Percentiles rank a stretch among this genome's conserved stretches.
Evolutionary conservation across 2,113 vertebrate genomes (phyloP).

Genomic region (Mugil cephalus): DNA sequence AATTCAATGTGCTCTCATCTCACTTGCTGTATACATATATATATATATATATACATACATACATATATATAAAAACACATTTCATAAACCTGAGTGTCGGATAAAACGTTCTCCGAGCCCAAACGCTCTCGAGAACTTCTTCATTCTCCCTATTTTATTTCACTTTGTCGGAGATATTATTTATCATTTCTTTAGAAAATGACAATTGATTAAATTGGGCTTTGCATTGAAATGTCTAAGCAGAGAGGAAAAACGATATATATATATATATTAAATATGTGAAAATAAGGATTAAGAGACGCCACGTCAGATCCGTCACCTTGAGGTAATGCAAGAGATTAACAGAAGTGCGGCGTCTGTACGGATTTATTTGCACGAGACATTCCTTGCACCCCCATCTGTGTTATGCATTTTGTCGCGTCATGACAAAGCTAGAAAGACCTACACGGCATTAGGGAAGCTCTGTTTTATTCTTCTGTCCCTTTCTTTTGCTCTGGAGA

Average conservation of each 20-base stretch:
- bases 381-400: constrained; percentile 60
- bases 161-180: constrained; percentile 42
- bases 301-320: constrained; percentile 69
- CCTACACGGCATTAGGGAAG: constrained; percentile 49
- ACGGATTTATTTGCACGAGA: constrained; percentile 56
- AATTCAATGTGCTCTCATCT: constrained; percentile 60
- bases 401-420: constrained; percentile 52
- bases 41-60: too few relatives aligned
- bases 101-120: constrained; percentile 71
- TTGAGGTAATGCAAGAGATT: constrained; percentile 69
- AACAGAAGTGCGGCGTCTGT: constrained; percentile 52
- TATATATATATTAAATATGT: constrained; percentile 33
- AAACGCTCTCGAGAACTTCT: constrained; percentile 59
- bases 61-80: too few relatives aligned
- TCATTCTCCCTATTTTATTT: constrained; percentile 27
- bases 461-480: constrained; percentile 43
- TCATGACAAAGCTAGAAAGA: constrained; percentile 41
- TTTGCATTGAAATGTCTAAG: constrained; percentile 63
- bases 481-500: constrained; percentile 12
- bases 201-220: constrained; percentile 54
- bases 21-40: constrained; percentile 59
- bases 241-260: constrained; percentile 24
- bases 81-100: constrained; percentile 72
- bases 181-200: constrained; percentile 15
- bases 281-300: constrained; percentile 55